These are phyloP conservation scores for Gari tellinella DNA, from an alignment of 2,888 invertebrate genomes.

Conservation along the genomic window DNA sequence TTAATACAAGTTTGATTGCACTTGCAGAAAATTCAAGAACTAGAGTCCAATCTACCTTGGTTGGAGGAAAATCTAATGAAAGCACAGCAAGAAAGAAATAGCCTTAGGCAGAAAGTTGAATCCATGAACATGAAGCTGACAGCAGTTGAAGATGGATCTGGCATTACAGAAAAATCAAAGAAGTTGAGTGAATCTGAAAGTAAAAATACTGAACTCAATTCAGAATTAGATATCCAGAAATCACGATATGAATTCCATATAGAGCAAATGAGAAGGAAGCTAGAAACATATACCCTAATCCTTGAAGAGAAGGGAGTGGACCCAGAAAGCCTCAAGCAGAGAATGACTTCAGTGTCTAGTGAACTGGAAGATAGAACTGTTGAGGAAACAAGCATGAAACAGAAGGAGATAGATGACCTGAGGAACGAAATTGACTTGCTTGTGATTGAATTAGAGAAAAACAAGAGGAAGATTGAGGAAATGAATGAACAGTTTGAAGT, in stretches of 20 bases:
- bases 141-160: conserved; percentile 49
- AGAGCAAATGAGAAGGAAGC: conserved; percentile 46
- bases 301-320: conserved; percentile 51
- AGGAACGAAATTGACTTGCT: conserved; percentile 50
- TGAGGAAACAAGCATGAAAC: conserved; percentile 33
- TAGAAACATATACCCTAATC: conserved; percentile 38
- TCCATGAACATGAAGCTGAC: conserved; percentile 36
- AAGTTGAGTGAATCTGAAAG: conserved; percentile 33
- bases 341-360: conserved; percentile 12
- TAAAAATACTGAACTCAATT: conserved; percentile 30
- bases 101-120: conserved; percentile 43
- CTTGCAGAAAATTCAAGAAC: conserved; percentile 7
- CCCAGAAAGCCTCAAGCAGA: conserved; percentile 41
- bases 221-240: conserved; percentile 50
- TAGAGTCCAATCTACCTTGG: conserved; percentile 36
- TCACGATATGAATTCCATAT: conserved; percentile 55
- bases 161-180: conserved; percentile 31
- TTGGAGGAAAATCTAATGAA: conserved; percentile 61
- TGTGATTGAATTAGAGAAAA: conserved; percentile 54
- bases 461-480: conserved; percentile 41
- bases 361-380: not conserved
- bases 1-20: too few species aligned
- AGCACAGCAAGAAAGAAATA: conserved; percentile 54
- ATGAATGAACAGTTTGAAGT: conserved; percentile 33
- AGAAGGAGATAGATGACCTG: conserved; percentile 44